Conservation (phyloP, 2,113 vertebrate genomes). For the Pyrgilauda ruficollis region DNA sequence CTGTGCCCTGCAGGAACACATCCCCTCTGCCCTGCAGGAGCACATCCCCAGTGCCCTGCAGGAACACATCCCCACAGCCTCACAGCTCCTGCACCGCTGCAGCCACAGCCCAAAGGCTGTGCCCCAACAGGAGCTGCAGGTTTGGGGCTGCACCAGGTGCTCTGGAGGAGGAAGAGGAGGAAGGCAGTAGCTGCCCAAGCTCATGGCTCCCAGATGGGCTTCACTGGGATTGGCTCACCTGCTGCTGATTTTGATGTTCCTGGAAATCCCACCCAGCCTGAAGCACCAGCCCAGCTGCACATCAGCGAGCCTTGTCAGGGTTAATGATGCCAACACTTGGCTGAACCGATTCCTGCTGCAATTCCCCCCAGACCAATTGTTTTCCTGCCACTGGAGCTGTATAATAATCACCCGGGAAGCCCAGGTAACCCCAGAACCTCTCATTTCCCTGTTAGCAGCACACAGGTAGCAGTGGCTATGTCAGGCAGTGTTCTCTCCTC, state of each 20-base stretch:
- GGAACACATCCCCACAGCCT: neutral
- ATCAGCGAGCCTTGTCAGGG: neutral
- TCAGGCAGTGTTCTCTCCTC: neutral
- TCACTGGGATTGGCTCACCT: neutral
- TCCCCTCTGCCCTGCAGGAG: too few species aligned
- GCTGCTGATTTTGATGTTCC: neutral
- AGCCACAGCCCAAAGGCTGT: fast-evolving
- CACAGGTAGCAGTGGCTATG: neutral
- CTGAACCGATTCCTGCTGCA: neutral
- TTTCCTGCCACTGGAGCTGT: neutral
- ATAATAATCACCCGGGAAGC: neutral
- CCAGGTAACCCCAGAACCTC: neutral
- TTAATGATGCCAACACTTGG: neutral
- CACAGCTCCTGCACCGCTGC: neutral
- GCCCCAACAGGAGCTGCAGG: fast-evolving
- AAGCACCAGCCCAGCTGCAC: neutral
- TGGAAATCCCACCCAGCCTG: neutral
- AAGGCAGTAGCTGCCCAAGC: fast-evolving
- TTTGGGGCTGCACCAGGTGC: neutral
- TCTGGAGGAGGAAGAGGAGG: neutral
- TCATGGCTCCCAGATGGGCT: fast-evolving
- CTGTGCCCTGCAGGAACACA: too few species aligned
- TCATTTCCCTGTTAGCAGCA: neutral
- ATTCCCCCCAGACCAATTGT: neutral
- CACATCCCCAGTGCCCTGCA: too few species aligned